These are phyloP conservation scores for Rhyacichthys aspro DNA, from an alignment of 2,797 vertebrate species.

Conservation along the genomic window DNA sequence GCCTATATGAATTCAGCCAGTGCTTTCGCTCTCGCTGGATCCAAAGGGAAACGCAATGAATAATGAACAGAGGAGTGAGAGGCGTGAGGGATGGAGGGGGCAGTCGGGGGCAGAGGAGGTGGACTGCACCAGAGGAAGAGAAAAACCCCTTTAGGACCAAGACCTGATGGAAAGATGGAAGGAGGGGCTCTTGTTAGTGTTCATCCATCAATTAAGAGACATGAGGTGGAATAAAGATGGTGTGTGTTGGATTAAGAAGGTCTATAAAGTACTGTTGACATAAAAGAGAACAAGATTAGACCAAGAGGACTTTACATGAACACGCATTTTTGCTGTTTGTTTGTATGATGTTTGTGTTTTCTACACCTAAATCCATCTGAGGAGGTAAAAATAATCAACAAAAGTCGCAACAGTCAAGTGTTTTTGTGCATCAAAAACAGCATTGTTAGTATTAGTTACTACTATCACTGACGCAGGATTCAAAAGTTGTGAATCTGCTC, in stretches of 20 bases:
- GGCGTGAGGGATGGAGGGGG: constrained; percentile 37
- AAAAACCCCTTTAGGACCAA: constrained; percentile 63
- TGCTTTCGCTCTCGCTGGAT: constrained; percentile 56
- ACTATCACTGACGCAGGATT: too few relatives aligned
- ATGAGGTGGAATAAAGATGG: constrained; percentile 51
- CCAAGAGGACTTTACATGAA: too few relatives aligned
- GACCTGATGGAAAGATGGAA: constrained; percentile 46
- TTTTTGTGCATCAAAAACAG: too few relatives aligned
- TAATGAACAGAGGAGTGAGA: constrained; percentile 73
- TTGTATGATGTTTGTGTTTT: too few relatives aligned
- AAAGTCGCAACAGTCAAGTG: too few relatives aligned
- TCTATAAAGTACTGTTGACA: constrained; percentile 32
- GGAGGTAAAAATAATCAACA: too few relatives aligned
- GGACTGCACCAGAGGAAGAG: constrained; percentile 34
- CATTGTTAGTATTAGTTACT: too few relatives aligned
- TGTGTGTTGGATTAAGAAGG: constrained; percentile 36
- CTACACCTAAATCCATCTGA: too few relatives aligned
- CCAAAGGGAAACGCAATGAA: constrained; percentile 69
- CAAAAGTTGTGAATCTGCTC: too few relatives aligned
- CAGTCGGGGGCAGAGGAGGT: constrained; percentile 17
- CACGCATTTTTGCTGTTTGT: too few relatives aligned
- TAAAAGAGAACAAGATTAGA: too few relatives aligned
- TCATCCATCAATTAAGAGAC: constrained; percentile 74
- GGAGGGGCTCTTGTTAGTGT: constrained; percentile 65
- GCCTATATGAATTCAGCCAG: constrained; percentile 55